Conservation (phyloP, 2,113 vertebrate genomes). For the Platysteira castanea region DNA sequence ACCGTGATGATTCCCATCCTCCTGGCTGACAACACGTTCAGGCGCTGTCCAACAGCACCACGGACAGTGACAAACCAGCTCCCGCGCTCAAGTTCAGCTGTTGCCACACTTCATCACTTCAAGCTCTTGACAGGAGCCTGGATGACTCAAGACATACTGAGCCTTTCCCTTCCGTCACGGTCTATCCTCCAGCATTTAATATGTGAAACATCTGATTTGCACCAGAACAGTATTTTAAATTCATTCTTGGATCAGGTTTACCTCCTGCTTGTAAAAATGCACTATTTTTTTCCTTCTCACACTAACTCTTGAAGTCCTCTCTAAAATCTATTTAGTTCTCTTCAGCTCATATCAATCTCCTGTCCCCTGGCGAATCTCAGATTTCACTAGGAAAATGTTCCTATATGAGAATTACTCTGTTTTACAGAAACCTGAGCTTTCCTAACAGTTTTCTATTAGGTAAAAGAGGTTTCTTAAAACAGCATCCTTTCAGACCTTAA, state of each 20-base stretch:
- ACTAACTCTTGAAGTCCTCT: background rate
- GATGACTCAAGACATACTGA: background rate
- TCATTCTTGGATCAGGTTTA: background rate
- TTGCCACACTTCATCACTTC: background rate
- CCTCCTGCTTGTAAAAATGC: background rate
- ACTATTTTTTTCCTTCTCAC: background rate
- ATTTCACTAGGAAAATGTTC: background rate
- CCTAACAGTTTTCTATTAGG: background rate
- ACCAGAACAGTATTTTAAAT: background rate
- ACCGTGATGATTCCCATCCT: background rate
- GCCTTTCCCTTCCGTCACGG: background rate
- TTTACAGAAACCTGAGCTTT: background rate
- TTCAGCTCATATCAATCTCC: background rate
- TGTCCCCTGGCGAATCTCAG: background rate
- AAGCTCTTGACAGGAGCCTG: background rate
- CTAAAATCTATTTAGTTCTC: background rate
- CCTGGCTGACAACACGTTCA: background rate
- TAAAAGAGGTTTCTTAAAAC: background rate
- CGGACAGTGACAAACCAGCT: conserved; percentile 52
- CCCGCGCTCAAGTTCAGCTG: accelerated
- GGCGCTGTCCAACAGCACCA: conserved; percentile 28
- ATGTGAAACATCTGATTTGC: background rate
- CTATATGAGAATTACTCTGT: background rate
- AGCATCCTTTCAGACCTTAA: background rate
- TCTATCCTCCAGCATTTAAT: background rate